These are phyloP conservation scores for Calypte anna DNA, from an alignment of 2,113 vertebrate species.

Conservation along the genomic window DNA sequence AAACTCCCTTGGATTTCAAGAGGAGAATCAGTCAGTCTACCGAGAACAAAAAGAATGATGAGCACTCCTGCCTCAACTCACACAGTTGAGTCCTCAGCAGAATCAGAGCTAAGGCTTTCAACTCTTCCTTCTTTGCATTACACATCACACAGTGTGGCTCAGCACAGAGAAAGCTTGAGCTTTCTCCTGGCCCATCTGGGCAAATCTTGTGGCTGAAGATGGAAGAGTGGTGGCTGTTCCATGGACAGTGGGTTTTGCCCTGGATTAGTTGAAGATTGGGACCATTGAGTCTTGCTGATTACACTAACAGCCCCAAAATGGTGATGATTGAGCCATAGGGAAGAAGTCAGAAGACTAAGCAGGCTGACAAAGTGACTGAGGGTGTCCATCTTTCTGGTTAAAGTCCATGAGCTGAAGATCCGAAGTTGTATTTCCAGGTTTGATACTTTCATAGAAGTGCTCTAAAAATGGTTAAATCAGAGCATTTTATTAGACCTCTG, in stretches of 20 bases:
- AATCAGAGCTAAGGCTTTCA: background rate
- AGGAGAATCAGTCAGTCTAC: background rate
- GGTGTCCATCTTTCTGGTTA: background rate
- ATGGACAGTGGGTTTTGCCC: background rate
- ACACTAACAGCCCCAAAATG: background rate
- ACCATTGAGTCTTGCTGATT: background rate
- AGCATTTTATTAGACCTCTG: background rate
- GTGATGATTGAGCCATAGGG: background rate
- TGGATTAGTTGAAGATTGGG: background rate
- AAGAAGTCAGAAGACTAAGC: background rate
- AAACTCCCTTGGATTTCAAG: slow-evolving; percentile 49
- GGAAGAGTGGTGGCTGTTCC: background rate
- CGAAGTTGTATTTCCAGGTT: background rate
- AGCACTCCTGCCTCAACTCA: background rate
- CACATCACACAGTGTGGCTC: rapidly evolving
- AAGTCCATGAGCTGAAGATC: background rate
- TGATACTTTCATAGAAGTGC: background rate
- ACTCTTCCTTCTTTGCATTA: background rate
- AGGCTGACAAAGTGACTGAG: background rate
- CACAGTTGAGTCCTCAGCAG: background rate
- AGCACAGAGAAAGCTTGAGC: rapidly evolving
- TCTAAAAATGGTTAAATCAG: background rate
- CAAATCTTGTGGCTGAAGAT: background rate
- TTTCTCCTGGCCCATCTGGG: background rate
- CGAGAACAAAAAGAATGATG: background rate